Evolutionary conservation across 1,140 invertebrate species (phyloP), one percentile per base, ranked within the genome.

Genomic region (Yoshiicerus persimilis): DNA sequence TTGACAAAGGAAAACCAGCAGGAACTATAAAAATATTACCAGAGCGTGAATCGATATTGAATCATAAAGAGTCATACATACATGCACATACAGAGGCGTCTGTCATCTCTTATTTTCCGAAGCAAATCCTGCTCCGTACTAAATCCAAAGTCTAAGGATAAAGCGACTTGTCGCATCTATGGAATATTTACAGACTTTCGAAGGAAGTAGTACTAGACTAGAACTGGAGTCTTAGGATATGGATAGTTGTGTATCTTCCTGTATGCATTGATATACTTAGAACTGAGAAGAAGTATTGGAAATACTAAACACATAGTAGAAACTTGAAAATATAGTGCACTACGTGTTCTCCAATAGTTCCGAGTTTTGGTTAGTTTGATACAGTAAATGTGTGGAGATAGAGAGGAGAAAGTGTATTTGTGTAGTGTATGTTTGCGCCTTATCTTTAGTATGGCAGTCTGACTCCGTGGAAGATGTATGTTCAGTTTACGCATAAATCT

Each of bases 401-500:
- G 25, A 64, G 62, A 34, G 66, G 32, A 6, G 27, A 77, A 80
- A 38, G 75, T 38, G 75, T 80, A 34, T 80, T 32, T 80, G 32
- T 80, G 32, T 80, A 36, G 75, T 80, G 75, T 80, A 36, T 80
- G 75, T 80, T 80, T 38, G 16, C 30, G 30, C 32, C 30, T 32
- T 80, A 80, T 80, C 75, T 80, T 80, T 80, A 80, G 30, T 56
- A 56, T 80, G 75, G 75, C 83, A 41, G 38, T 84, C 83, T 84
- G 38, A 41, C 83, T 84, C 83, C 41, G 38, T 41, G 83, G 83
- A 84, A 84, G 83, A 84, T 84, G 83, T 84, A 84, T 84, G 39
- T 30, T 23, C 38, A 20, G 62, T 66, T 86, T 64, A 70, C 47
- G 85, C 85, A 86, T 86, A 86, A 86, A 86, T 86, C 85, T 86